Evolutionary conservation across 2,888 invertebrate genomes (phyloP).

Genomic region (Prenolepis imparis): DNA sequence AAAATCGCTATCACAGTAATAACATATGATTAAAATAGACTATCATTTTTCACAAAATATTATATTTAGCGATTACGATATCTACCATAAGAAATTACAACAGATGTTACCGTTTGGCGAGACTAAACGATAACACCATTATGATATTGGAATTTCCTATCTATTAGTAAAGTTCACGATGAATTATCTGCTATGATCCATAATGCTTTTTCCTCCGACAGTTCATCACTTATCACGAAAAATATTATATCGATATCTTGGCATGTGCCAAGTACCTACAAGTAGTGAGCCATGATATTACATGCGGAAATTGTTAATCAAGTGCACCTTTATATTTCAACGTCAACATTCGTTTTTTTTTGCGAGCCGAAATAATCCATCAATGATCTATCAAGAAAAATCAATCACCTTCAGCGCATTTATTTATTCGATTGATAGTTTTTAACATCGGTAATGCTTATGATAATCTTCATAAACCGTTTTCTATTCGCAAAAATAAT

Average conservation of each 20-base stretch:
- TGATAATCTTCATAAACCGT: neutral
- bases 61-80: neutral
- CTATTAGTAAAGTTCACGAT: neutral
- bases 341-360: neutral
- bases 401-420: neutral
- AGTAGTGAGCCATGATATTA: neutral
- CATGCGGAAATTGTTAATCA: conserved; percentile 10
- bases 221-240: neutral
- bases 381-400: neutral
- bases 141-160: neutral
- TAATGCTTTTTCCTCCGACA: neutral
- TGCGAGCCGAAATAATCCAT: neutral
- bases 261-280: neutral
- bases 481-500: neutral
- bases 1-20: neutral
- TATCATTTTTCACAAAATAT: neutral
- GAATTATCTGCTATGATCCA: neutral
- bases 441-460: neutral
- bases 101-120: neutral
- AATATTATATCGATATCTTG: neutral
- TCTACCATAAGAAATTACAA: neutral
- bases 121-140: neutral
- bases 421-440: neutral
- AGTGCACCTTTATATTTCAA: neutral
- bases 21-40: neutral